Percentiles rank a stretch among this genome's conserved stretches.
Evolutionary conservation across 2,113 vertebrate species (phyloP).

Genomic region (Nesoenas mayeri): DNA sequence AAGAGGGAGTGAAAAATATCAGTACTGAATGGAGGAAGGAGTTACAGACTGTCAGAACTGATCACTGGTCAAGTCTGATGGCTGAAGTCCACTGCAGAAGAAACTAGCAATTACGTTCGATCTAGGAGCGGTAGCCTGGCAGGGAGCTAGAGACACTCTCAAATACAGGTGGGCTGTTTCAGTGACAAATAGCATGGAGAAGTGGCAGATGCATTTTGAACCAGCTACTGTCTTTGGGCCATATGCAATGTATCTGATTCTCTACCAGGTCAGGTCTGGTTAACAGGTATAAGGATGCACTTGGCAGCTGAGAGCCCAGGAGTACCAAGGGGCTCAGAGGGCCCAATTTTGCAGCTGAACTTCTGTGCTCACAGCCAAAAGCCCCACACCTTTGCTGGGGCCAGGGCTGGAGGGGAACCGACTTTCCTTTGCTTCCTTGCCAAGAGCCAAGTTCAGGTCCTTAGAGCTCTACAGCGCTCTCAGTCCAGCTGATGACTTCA

Average conservation of each 20-base stretch:
- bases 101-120: neutral
- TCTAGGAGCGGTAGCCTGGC: neutral
- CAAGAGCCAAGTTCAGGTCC: slow-evolving; percentile 40
- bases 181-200: neutral
- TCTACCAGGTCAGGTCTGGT: neutral
- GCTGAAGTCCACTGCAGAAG: neutral
- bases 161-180: neutral
- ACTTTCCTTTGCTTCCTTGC: slow-evolving; percentile 35
- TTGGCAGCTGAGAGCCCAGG: neutral
- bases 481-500: slow-evolving; percentile 54
- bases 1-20: neutral
- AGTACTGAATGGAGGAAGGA: neutral
- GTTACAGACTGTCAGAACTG: neutral
- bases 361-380: slow-evolving; percentile 18
- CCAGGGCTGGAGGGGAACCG: neutral
- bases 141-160: neutral
- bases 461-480: neutral
- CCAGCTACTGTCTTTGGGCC: neutral
- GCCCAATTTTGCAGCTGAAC: neutral
- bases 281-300: neutral
- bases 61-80: neutral
- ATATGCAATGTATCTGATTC: neutral
- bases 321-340: neutral
- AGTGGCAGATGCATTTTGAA: neutral
- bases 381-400: neutral